Percentiles rank a stretch among this genome's conserved stretches.
phyloP scores from a whole-genome alignment of 2,888 invertebrate genomes.

The Hipparchia sbordonii region DNA sequence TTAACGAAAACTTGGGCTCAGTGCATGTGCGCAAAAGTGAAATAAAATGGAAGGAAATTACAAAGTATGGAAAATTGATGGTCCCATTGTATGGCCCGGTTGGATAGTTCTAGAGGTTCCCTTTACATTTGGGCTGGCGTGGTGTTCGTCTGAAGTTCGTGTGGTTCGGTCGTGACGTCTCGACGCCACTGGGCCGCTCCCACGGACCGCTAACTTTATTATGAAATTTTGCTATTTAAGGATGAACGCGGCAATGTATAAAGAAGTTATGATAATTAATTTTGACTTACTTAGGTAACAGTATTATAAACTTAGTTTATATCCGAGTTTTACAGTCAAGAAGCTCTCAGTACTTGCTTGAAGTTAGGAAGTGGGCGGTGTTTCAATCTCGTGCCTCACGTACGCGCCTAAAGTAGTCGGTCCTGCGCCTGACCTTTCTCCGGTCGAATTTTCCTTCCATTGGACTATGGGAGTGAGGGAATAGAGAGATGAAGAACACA shows the following conservation, averaged over 20 bases:
- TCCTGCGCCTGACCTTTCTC: too few relatives aligned
- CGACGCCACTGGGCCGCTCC: constrained; percentile 49
- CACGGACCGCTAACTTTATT: constrained; percentile 45
- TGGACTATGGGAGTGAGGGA: too few relatives aligned
- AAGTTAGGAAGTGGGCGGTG: too few relatives aligned
- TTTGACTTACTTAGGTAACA: constrained; percentile 4
- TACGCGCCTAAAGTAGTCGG: too few relatives aligned
- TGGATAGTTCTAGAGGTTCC: neutral
- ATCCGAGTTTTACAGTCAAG: too few relatives aligned
- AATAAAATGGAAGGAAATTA: neutral
- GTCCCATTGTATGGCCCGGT: constrained; percentile 5
- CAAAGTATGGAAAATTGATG: constrained; percentile 9
- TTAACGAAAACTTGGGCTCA: too few relatives aligned
- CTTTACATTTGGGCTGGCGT: constrained; percentile 27
- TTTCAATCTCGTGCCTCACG: too few relatives aligned
- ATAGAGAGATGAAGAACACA: too few relatives aligned
- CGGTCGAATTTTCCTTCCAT: too few relatives aligned
- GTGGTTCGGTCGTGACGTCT: constrained; percentile 52
- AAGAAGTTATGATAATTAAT: constrained; percentile 27
- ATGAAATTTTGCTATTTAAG: constrained; percentile 38
- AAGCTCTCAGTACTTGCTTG: too few relatives aligned
- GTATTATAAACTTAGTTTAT: too few relatives aligned
- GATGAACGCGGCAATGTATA: constrained; percentile 24
- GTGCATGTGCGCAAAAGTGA: neutral
- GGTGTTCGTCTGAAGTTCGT: constrained; percentile 39